Evolutionary conservation across 2,888 invertebrate genomes (phyloP), one percentile per base, ranked within the genome.

Genomic region (Eupithecia tripunctaria): DNA sequence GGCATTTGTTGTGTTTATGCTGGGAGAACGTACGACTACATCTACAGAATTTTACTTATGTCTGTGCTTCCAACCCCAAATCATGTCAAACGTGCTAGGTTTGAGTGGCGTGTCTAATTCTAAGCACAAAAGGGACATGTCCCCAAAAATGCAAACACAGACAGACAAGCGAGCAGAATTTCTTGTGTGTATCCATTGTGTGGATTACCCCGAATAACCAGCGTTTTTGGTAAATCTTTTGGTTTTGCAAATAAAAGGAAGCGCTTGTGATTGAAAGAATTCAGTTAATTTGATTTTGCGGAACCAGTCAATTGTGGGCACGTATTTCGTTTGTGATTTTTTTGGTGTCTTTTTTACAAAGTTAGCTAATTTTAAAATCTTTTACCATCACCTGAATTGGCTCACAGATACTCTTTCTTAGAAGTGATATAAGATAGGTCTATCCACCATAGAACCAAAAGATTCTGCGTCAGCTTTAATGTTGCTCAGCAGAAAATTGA

Each of bases 121-220:
- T 8, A 25, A 18, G 60, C 60, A 77, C 70, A 72, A 75, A 72
- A 67, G 73, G 56, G n/a, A 63, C 67, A 21, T 65, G 68, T 60
- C 71, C 68, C 67, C 59, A 27, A 38, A 47, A 67, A 67, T 32
- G 47, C 43, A n/a, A 29, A 43, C 71, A 60, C 71, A 67, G 59
- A 73, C 51, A 70, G 76, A 78, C 76, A 76, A 56, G 56, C 78
- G 71, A 60, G 8, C 41, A 69, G 67, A 78, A 76, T 75, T 32
- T 43, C 67, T 67, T 59, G 66, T 66, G 69, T 68, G 67, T 66
- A 73, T 69, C 27, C 60, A 66, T 65, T 69, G 66, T 71, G 29
- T 27, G 60, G 51, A 62, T 66, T 25, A 68, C 8, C 41, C 29
- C 18, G 15, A 29, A 67, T 67, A 56, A 18, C 64, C 65, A 51